Evolutionary conservation across 1,140 invertebrate species (phyloP), one percentile per base, ranked within the genome.

Genomic region (Maniola jurtina): DNA sequence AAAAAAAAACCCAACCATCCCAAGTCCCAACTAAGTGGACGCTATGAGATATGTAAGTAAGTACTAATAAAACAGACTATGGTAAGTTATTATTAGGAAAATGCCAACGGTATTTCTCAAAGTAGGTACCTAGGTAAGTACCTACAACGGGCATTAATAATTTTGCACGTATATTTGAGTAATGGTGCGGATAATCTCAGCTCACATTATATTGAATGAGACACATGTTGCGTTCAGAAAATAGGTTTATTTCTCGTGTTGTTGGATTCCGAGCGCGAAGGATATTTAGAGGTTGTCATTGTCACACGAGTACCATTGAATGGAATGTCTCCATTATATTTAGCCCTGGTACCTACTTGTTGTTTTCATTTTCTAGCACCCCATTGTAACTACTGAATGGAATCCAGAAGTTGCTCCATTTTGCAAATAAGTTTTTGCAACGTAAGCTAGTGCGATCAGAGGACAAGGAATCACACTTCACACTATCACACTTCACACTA

Each of bases 141-240:
- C 40, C 6, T 42, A 42, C 11, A 45, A 5, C 42, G 42, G 42
- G 42, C 42, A 45, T 45, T 45, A 45, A 45, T 45, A 45, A 58
- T 64, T 58, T 64, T 36, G 42, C n/a, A 48, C 42, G 52, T 35
- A 48, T 58, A 58, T 58, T 64, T 58, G 55, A 64, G 55, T 64
- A 58, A 64, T 58, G 62, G 33, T 50, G 47, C 13, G 47, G 62
- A 66, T 66, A 61, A 66, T 66, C 64, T 66, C 36, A 13, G 16
- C 13, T 45, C 42, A 45, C 25, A 60, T 66, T 66, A 48, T 66
- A 61, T 48, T 40, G 47, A 66, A 54, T 40, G 50, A 61, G 47
- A 55, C 58, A 61, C 64, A 38, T 66, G 58, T 61, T 65, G 50
- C 50, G 11, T 35, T 65, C 5, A 52, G 42, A 45, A n/a, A 45